Conservation (phyloP, 2,113 vertebrate species). For the Anseranas semipalmata region DNA sequence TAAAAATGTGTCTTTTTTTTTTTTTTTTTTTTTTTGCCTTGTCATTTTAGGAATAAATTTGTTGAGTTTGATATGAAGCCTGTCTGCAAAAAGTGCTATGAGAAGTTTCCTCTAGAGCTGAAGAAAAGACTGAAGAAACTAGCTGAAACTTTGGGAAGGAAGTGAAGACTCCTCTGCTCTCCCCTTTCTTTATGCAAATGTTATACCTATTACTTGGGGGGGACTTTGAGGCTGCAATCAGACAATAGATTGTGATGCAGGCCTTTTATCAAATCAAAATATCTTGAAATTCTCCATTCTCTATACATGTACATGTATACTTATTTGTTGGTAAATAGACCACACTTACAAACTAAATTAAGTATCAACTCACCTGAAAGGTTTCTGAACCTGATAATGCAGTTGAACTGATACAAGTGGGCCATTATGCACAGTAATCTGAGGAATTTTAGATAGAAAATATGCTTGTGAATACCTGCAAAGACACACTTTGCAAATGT, state of each 20-base stretch:
- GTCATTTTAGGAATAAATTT: conserved; percentile 93
- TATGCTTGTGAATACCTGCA: background rate
- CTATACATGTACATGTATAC: background rate
- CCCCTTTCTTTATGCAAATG: conserved; percentile 40
- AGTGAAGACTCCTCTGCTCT: conserved; percentile 75
- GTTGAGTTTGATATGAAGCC: conserved; percentile 99
- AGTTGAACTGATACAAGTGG: background rate
- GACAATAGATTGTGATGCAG: conserved; percentile 1
- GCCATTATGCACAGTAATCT: background rate
- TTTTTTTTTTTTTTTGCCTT: conserved; percentile 10
- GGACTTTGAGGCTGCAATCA: conserved; percentile 34
- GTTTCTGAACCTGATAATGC: background rate
- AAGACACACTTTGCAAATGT: background rate
- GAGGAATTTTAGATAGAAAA: background rate
- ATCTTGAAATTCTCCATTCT: conserved; percentile 15
- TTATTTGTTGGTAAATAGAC: conserved; percentile 12
- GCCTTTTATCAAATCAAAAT: background rate
- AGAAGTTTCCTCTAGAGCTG: conserved; percentile 97
- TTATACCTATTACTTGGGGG: background rate
- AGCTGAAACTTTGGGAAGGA: conserved; percentile 91
- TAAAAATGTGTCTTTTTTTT: background rate
- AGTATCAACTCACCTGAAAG: conserved; percentile 17
- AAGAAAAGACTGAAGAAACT: conserved; percentile 99
- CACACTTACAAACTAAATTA: conserved; percentile 7
- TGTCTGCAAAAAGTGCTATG: conserved; percentile 99